Base-by-base conservation (phyloP, 2,888 invertebrate genomes). In the Lamellibrachia satsuma region DNA sequence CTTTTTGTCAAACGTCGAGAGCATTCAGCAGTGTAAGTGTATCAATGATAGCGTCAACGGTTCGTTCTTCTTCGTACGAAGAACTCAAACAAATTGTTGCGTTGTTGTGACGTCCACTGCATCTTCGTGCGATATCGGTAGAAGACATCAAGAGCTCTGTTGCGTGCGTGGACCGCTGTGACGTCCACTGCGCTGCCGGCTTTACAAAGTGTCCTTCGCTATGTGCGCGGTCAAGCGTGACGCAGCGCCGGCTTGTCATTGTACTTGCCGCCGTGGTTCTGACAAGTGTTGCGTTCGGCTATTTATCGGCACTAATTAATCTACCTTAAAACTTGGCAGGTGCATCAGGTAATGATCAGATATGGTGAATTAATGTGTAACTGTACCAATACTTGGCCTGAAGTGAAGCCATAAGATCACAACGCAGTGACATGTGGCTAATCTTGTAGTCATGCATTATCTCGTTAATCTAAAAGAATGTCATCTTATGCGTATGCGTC, bases 291-390 rank as follows among this genome's bases (percentile, higher is more conserved):
- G 75, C 22, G 15, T n/a, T 75, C 75, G 75, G 75, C 75, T 75
- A 75, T 75, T 75, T 75, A 75, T 75, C 75, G 75, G n/a, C 75
- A n/a, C 75, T 75, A 75, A 75, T 75, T 75, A 75, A 75, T 75
- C 75, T 75, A 22, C 75, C 22, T 75, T 75, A 75, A 75, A 75
- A 75, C 75, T 75, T 75, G 75, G 75, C 75, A 75, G 75, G 22
- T 22, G 75, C 15, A 75, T 75, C 75, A 75, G 3, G 75, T 75
- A 75, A 75, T 75, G 22, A 75, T n/a, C 22, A 75, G 22, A 75
- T 75, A 75, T 75, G 15, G 75, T 75, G 15, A 15, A 75, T 22
- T 22, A n/a, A 75, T 75, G 22, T 15, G 75, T 75, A n/a, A 75
- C 75, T 75, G 75, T 75, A n/a, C 6, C 75, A 75, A 22, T 75